These are phyloP conservation scores for Zygogramma bicolorata DNA, from an alignment of 2,888 invertebrate genomes.

Conservation along the genomic window DNA sequence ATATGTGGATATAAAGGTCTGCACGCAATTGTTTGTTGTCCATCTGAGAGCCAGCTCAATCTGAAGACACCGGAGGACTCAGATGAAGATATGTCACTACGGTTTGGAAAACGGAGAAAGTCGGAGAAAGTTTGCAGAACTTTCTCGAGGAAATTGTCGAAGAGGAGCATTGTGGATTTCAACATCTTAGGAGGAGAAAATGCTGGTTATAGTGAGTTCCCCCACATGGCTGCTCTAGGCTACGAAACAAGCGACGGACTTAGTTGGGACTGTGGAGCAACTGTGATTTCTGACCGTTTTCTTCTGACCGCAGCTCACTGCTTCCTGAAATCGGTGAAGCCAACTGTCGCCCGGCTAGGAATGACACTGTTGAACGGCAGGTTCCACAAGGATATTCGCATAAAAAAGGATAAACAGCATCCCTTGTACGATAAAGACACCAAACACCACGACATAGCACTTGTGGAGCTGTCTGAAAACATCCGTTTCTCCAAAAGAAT, in stretches of 20 bases:
- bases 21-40: not conserved
- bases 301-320: constrained; percentile 74
- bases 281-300: constrained; percentile 68
- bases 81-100: not conserved
- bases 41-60: not conserved
- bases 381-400: constrained; percentile 47
- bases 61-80: not conserved
- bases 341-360: not conserved
- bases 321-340: constrained; percentile 39
- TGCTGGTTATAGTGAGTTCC: not conserved
- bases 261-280: constrained; percentile 68
- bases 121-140: not conserved
- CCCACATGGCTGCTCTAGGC: not conserved
- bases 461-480: constrained; percentile 58
- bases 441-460: constrained; percentile 64
- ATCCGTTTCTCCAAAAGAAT: constrained; percentile 56
- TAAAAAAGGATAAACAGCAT: constrained; percentile 57
- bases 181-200: not conserved
- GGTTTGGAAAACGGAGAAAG: not conserved
- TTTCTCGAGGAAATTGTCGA: not conserved
- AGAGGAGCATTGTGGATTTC: not conserved
- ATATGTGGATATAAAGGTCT: not conserved
- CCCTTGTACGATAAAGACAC: constrained; percentile 59
- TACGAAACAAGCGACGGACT: not conserved
- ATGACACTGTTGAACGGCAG: constrained; percentile 20